These are phyloP conservation scores for Solea solea DNA, from an alignment of 2,113 vertebrate genomes.

Conservation along the genomic window DNA sequence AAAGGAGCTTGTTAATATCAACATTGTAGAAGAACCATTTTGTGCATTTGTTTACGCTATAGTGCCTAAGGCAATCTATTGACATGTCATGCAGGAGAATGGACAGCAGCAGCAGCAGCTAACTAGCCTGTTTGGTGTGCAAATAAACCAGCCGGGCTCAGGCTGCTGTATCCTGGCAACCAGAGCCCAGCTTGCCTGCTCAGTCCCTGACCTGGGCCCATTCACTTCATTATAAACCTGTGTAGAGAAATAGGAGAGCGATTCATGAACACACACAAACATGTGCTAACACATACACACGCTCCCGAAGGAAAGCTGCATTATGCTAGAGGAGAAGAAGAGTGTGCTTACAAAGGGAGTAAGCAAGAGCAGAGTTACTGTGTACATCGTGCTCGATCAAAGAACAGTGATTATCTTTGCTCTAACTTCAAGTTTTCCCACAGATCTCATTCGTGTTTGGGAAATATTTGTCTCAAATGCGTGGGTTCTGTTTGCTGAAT, in stretches of 20 bases:
- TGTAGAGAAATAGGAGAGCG: slow-evolving; percentile 78
- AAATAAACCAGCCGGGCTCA: slow-evolving; percentile 79
- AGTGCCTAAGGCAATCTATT: slow-evolving; percentile 50
- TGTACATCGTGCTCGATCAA: slow-evolving; percentile 2
- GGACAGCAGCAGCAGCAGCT: slow-evolving; percentile 47
- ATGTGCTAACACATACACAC: slow-evolving; percentile 25
- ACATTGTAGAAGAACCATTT: background rate
- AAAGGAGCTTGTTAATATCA: background rate
- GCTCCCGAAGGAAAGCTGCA: slow-evolving; percentile 26
- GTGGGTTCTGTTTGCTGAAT: background rate
- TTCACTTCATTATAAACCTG: slow-evolving; percentile 86
- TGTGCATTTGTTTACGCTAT: slow-evolving; percentile 26
- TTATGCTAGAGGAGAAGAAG: slow-evolving; percentile 19
- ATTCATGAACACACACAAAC: slow-evolving; percentile 67
- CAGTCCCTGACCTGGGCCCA: slow-evolving; percentile 82
- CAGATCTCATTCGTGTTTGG: background rate
- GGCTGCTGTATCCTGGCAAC: slow-evolving; percentile 86
- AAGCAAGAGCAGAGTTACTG: slow-evolving; percentile 9
- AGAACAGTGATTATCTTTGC: slow-evolving; percentile 16
- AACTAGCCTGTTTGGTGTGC: slow-evolving; percentile 79
- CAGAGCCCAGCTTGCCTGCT: slow-evolving; percentile 71
- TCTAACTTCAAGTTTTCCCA: slow-evolving; percentile 1
- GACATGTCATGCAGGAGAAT: slow-evolving; percentile 62
- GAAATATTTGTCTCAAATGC: background rate
- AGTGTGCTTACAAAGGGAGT: slow-evolving; percentile 2